Percentiles rank a stretch among this genome's conserved stretches.
Evolutionary conservation across 2,797 vertebrate genomes (phyloP).

Genomic region (Morelia viridis): DNA sequence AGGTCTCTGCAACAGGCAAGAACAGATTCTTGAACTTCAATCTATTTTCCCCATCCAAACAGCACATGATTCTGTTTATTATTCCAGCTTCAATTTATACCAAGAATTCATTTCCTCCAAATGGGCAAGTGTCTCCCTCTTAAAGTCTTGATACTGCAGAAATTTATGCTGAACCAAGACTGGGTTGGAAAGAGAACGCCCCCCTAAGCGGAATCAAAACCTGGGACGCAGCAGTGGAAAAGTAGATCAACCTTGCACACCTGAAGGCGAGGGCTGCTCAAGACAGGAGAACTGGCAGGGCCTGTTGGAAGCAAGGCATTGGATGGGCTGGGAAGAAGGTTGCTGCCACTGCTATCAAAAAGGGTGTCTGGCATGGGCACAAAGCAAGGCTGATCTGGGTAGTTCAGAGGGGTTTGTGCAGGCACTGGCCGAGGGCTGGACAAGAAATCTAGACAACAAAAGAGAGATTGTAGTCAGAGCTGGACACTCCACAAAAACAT

Average conservation of each 20-base stretch:
- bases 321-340: not conserved
- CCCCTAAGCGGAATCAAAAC: not conserved
- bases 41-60: not conserved
- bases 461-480: not conserved
- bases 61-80: not conserved
- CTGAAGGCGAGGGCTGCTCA: slow-evolving; percentile 59
- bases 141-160: not conserved
- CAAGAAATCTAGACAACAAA: slow-evolving; percentile 72
- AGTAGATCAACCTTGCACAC: slow-evolving; percentile 54
- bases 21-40: not conserved
- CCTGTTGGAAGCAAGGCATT: slow-evolving; percentile 30
- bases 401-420: slow-evolving; percentile 43
- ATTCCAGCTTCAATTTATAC: not conserved
- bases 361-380: slow-evolving; percentile 54
- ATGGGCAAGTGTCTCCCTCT: not conserved
- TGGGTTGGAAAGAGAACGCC: not conserved
- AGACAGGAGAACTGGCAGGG: not conserved
- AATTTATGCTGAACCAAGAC: not conserved
- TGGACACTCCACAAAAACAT: not conserved
- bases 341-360: slow-evolving; percentile 45
- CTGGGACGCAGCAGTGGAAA: not conserved
- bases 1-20: not conserved
- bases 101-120: not conserved
- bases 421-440: slow-evolving; percentile 50
- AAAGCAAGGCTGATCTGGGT: slow-evolving; percentile 67